These are phyloP conservation scores for Lampropteryx suffumata DNA, from an alignment of 2,888 invertebrate species.

Conservation along the genomic window DNA sequence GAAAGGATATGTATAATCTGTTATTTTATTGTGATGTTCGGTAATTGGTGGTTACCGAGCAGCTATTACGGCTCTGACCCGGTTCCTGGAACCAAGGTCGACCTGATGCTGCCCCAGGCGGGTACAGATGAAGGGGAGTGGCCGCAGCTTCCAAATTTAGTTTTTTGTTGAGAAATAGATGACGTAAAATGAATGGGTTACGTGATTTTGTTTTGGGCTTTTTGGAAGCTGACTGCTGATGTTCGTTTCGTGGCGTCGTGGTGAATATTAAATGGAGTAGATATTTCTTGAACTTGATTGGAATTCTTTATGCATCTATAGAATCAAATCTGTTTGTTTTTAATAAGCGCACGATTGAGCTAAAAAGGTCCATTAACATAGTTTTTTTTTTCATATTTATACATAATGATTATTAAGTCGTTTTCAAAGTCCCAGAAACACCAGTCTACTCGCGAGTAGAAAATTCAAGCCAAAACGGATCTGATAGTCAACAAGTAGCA, in stretches of 20 bases:
- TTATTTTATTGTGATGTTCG: conserved; percentile 72
- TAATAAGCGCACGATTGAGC: too few relatives aligned
- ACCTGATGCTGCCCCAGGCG: conserved; percentile 51
- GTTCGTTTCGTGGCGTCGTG: conserved; percentile 28
- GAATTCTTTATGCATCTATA: too few relatives aligned
- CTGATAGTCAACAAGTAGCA: conserved; percentile 37
- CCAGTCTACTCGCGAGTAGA: conserved; percentile 37
- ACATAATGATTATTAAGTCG: not conserved
- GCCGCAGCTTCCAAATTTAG: conserved; percentile 54
- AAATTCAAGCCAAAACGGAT: conserved; percentile 41
- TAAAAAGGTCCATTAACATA: too few relatives aligned
- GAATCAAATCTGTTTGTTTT: too few relatives aligned
- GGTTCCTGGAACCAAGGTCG: conserved; percentile 67
- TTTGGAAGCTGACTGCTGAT: conserved; percentile 28
- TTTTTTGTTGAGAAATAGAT: conserved; percentile 39
- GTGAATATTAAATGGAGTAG: not conserved
- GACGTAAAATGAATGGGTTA: conserved; percentile 25
- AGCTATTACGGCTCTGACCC: conserved; percentile 64
- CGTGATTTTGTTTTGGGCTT: conserved; percentile 30
- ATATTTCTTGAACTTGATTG: too few relatives aligned
- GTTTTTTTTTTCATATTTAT: too few relatives aligned
- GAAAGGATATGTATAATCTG: conserved; percentile 64
- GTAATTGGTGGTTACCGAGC: conserved; percentile 64
- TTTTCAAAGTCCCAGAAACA: not conserved
- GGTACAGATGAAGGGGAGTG: conserved; percentile 58